A percentile compares a stretch with the other conserved stretches of the same genome.
Conservation (phyloP, 2,888 invertebrate species). For the Ochropleura plecta region DNA sequence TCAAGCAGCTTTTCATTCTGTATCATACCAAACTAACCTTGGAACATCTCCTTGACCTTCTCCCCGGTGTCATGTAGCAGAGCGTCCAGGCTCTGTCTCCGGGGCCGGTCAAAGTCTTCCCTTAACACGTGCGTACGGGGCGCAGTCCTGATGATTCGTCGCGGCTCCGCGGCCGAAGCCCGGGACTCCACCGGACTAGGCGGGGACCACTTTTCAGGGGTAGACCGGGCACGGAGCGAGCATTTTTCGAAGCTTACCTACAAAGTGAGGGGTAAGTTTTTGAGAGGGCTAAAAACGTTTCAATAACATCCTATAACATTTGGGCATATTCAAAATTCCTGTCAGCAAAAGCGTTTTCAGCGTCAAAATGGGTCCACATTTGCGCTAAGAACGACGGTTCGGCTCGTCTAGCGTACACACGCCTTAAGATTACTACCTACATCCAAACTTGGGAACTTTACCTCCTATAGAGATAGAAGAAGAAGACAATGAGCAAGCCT, state of each 20-base stretch:
- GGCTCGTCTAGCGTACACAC: no score
- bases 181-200: constrained; percentile 80
- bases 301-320: neutral
- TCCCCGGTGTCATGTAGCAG: constrained; percentile 94
- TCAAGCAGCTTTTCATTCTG: neutral
- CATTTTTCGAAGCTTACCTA: constrained; percentile 90
- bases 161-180: constrained; percentile 81
- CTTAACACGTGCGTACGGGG: constrained; percentile 67
- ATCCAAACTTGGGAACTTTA: no score
- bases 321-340: neutral
- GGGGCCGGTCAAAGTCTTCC: constrained; percentile 77
- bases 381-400: no score
- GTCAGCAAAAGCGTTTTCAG: neutral
- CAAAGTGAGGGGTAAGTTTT: neutral
- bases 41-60: constrained; percentile 95
- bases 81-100: constrained; percentile 94
- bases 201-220: constrained; percentile 82
- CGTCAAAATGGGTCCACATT: neutral
- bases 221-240: constrained; percentile 84
- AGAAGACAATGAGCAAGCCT: neutral
- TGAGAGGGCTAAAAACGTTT: no score
- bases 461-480: neutral
- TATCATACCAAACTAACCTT: constrained; percentile 87
- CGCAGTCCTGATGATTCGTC: constrained; percentile 77
- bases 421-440: neutral